These are phyloP conservation scores for Enteromius viviparus DNA, from an alignment of 2,797 vertebrate species.

Conservation along the genomic window DNA sequence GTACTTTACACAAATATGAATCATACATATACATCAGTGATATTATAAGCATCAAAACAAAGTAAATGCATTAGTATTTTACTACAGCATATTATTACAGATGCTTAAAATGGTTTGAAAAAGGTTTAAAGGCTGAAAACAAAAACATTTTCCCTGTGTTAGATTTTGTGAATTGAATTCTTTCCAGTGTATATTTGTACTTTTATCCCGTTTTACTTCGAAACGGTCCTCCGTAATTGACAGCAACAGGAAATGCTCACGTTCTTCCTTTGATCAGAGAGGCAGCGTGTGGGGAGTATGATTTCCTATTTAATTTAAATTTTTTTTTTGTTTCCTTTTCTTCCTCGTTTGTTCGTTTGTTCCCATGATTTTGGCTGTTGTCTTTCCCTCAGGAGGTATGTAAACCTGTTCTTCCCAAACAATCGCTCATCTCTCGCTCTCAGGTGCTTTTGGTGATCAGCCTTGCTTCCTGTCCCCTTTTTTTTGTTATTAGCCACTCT, in stretches of 20 bases:
- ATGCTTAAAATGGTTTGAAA: not conserved
- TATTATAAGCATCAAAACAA: not conserved
- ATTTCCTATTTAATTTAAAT: conserved; percentile 87
- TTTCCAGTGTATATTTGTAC: not conserved
- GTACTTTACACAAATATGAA: not conserved
- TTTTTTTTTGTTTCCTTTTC: conserved; percentile 91
- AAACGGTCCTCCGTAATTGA: conserved; percentile 18
- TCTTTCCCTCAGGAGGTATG: conserved; percentile 99
- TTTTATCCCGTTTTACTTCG: conserved; percentile 29
- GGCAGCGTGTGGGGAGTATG: conserved; percentile 71
- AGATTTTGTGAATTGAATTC: not conserved
- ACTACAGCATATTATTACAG: not conserved
- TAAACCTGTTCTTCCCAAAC: conserved; percentile 82
- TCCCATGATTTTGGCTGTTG: conserved; percentile 98
- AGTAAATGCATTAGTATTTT: not conserved
- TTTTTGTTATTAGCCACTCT: conserved; percentile 52
- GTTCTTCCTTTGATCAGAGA: conserved; percentile 64
- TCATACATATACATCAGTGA: not conserved
- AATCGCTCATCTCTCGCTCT: conserved; percentile 82
- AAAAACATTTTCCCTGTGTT: not conserved
- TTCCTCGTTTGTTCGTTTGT: conserved; percentile 87
- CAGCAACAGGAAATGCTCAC: conserved; percentile 68
- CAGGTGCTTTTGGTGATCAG: conserved; percentile 84
- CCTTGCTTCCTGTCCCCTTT: conserved; percentile 70
- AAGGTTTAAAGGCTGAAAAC: not conserved